phyloP scores from a whole-genome alignment of 2,113 vertebrate species.

The Oenanthe melanoleuca region DNA sequence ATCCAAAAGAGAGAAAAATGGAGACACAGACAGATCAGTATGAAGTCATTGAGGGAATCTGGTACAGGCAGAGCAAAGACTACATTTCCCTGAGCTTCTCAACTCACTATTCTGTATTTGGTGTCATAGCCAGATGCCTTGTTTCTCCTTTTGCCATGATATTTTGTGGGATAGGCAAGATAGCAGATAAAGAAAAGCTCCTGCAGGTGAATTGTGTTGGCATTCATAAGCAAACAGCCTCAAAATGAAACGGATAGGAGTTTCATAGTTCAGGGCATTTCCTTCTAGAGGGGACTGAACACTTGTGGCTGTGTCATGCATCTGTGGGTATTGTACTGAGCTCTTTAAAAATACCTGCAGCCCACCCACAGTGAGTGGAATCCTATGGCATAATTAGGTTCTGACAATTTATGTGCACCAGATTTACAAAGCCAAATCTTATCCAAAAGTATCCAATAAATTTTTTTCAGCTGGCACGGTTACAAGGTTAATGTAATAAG shows the following conservation, averaged over 20 bases:
- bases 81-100: not conserved
- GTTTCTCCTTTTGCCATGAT: not conserved
- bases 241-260: not conserved
- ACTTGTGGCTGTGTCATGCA: accelerated
- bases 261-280: not conserved
- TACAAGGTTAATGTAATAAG: not conserved
- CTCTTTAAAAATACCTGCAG: not conserved
- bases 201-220: not conserved
- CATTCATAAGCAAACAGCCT: not conserved
- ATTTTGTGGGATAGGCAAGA: not conserved
- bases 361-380: not conserved
- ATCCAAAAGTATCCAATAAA: not conserved
- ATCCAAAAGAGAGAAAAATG: not conserved
- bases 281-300: not conserved
- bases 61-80: not conserved
- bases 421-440: not conserved
- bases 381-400: not conserved
- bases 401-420: not conserved
- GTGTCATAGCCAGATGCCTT: not conserved
- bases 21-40: not conserved
- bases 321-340: not conserved
- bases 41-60: not conserved
- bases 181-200: not conserved
- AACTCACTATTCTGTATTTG: not conserved
- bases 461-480: not conserved